phyloP scores from a whole-genome alignment of 2,113 vertebrate genomes.

The Austrofundulus limnaeus region DNA sequence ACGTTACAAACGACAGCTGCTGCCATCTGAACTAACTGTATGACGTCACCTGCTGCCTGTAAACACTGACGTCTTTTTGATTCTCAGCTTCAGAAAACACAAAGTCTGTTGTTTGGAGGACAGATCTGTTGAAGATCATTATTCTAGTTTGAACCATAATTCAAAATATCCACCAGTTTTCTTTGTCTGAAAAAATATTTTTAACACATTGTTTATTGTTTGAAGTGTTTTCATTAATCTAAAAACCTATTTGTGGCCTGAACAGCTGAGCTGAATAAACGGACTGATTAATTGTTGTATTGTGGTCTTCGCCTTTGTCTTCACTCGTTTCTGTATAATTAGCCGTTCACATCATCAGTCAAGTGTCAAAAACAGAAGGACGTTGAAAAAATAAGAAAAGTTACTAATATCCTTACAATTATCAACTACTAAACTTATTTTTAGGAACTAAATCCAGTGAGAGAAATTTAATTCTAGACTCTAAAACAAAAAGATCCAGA shows the following conservation, averaged over 20 bases:
- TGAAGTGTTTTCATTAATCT: slow-evolving; percentile 9
- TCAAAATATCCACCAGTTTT: neutral
- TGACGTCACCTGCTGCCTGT: no score
- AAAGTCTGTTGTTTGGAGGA: no score
- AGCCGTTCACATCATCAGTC: neutral
- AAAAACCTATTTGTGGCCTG: neutral
- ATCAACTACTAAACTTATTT: no score
- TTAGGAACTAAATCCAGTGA: neutral
- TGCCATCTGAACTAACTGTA: no score
- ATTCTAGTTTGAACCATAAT: no score
- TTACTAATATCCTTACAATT: no score
- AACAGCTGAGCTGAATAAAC: neutral
- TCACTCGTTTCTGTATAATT: neutral
- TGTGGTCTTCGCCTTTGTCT: neutral
- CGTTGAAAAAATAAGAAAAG: neutral
- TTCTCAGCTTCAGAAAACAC: no score
- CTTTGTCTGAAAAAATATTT: neutral
- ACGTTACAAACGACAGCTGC: no score
- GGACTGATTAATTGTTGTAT: neutral
- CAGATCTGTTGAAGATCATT: no score
- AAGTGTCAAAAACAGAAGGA: neutral
- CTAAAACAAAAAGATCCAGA: no score
- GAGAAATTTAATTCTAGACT: neutral
- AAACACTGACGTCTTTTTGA: no score
- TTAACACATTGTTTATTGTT: slow-evolving; percentile 50